Evolutionary conservation across 2,888 invertebrate genomes (phyloP).

Genomic region (Drosophila merina): DNA sequence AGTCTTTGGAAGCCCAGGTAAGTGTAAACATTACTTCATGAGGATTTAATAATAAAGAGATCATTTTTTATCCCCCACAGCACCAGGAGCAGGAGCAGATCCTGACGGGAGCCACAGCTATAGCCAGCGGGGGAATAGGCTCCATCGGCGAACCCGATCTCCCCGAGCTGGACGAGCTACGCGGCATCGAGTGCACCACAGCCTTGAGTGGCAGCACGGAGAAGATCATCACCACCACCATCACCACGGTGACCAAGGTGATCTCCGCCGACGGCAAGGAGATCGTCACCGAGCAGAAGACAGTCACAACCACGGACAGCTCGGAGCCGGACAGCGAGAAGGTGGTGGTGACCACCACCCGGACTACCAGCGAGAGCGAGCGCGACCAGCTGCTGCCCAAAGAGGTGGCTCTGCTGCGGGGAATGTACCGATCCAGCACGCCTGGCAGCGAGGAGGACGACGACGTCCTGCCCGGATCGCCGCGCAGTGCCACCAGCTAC

Average conservation of each 20-base stretch:
- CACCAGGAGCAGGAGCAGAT: slow-evolving; percentile 60
- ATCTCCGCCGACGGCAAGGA: slow-evolving; percentile 83
- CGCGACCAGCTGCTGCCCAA: slow-evolving; percentile 81
- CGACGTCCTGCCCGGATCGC: slow-evolving; percentile 88
- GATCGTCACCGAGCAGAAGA: slow-evolving; percentile 83
- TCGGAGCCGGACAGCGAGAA: slow-evolving; percentile 84
- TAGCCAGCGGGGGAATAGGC: slow-evolving; percentile 38
- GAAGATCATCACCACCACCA: slow-evolving; percentile 83
- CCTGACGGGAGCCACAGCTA: slow-evolving; percentile 28
- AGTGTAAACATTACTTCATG: slow-evolving; percentile 17
- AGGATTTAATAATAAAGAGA: too few species aligned
- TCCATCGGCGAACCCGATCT: slow-evolving; percentile 49
- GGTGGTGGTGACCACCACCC: slow-evolving; percentile 85
- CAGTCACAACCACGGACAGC: slow-evolving; percentile 83
- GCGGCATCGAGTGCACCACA: slow-evolving; percentile 80
- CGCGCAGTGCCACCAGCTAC: slow-evolving; percentile 86
- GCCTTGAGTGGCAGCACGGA: slow-evolving; percentile 81
- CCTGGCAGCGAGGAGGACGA: slow-evolving; percentile 86
- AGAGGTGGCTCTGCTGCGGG: slow-evolving; percentile 85
- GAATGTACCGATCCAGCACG: slow-evolving; percentile 87
- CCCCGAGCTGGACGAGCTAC: slow-evolving; percentile 83
- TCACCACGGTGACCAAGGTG: slow-evolving; percentile 83
- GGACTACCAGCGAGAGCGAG: slow-evolving; percentile 84
- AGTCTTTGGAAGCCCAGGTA: slow-evolving; percentile 66
- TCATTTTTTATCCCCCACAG: background rate